Conservation (phyloP, 30 jellyfish, hydroid and myxozoan species). For the Turritopsis rubra region DNA sequence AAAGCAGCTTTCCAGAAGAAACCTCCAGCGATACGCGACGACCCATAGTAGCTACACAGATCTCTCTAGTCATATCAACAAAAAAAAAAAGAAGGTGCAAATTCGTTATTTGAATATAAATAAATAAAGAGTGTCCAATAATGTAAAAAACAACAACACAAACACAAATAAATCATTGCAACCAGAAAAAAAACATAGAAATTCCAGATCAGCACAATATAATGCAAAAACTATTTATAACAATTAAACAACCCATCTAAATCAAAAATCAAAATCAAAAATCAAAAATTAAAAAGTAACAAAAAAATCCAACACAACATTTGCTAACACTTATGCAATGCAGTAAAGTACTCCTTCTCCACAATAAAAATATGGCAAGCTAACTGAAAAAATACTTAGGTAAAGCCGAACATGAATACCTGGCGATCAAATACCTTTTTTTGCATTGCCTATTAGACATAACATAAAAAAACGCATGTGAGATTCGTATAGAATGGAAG, state of each 20-base stretch:
- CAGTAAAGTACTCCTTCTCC: background rate
- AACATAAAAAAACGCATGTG: too few species aligned
- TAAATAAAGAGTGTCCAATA: too few species aligned
- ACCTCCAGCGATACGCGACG: too few species aligned
- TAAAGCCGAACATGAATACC: background rate
- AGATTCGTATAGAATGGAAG: too few species aligned
- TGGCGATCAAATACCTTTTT: background rate
- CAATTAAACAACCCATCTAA: background rate
- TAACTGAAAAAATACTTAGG: background rate
- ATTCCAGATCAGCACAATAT: background rate
- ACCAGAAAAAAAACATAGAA: background rate
- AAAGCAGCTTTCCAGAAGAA: too few species aligned
- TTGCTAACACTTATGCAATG: background rate
- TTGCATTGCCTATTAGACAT: background rate
- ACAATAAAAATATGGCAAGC: background rate
- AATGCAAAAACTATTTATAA: too few species aligned
- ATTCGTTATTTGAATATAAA: too few species aligned
- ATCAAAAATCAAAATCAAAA: too few species aligned
- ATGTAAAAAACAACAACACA: too few species aligned
- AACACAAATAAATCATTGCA: background rate
- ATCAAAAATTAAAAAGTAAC: background rate
- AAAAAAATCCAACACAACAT: background rate
- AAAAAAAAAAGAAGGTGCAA: too few species aligned
- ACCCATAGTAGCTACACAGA: too few species aligned
- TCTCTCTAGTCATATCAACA: too few species aligned